Percentiles rank a stretch among this genome's conserved stretches.
These are phyloP conservation scores for Agrilus mali DNA, from an alignment of 2,888 invertebrate genomes.

Conservation along the genomic window DNA sequence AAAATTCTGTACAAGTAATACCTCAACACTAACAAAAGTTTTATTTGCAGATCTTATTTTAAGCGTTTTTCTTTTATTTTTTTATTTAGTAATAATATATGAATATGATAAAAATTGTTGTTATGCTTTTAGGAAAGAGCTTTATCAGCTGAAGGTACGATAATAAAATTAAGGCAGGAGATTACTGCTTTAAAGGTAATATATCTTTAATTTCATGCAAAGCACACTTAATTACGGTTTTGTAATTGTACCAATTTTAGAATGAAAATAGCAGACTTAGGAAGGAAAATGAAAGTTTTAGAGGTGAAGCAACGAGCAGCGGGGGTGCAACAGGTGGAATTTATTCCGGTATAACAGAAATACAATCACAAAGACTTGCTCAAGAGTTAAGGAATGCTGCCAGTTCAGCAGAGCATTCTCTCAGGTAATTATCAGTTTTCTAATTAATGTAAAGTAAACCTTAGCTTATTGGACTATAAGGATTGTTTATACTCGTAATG, in stretches of 20 bases:
- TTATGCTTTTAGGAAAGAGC: constrained; percentile 42
- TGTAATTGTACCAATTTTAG: constrained; percentile 25
- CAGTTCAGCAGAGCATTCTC: constrained; percentile 49
- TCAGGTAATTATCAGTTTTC: constrained; percentile 37
- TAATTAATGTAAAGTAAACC: too few species aligned
- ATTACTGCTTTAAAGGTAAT: constrained; percentile 55
- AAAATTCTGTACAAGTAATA: too few species aligned
- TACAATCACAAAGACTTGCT: constrained; percentile 40
- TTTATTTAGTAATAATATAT: not conserved
- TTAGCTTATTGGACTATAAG: too few species aligned
- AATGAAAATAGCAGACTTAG: constrained; percentile 37
- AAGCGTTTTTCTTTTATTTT: not conserved
- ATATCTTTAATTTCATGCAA: not conserved
- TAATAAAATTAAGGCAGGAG: constrained; percentile 54
- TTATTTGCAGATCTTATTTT: not conserved
- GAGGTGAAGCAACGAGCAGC: constrained; percentile 32
- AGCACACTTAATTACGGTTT: too few species aligned
- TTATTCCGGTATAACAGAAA: constrained; percentile 21
- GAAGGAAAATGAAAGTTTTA: constrained; percentile 33
- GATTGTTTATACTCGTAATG: too few species aligned
- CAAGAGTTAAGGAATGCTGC: constrained; percentile 50
- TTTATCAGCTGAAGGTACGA: constrained; percentile 46
- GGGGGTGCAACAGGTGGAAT: constrained; percentile 35
- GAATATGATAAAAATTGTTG: not conserved
- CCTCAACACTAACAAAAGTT: too few species aligned